Base-by-base conservation (phyloP, 2,797 vertebrate species). In the Percopsis omiscomaycus region DNA sequence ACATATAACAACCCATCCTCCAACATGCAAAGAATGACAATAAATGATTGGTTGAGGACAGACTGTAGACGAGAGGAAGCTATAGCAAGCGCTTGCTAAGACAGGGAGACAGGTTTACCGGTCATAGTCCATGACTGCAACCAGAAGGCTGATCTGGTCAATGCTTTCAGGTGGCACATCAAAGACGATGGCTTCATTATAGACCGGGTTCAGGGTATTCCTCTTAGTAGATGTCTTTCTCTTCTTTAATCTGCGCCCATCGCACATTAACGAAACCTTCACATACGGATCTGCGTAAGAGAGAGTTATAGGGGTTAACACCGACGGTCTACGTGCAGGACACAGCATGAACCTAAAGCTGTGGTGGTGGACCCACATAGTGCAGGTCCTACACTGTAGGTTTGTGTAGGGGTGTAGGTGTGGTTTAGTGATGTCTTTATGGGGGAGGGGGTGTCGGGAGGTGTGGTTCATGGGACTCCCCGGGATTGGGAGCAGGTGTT, bases 151-250 rank as follows among this genome's bases (percentile, higher is more conserved):
- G 90, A 98, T 97, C 91, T 99, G 98, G 89, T 99, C 96, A 68
- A 99, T 98, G 82, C 91, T 98, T 88, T 99, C 98, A 12, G 97
- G 94, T 84, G 95, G 96, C 74, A 99, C 95, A 48, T 99, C 98
- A 91, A 99, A 99, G 78, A 99, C 96, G 88, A 99, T 99, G 88
- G 98, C 97, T 94, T 99, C 97, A 60, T 99, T 99, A 89, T 99
- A 98, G 87, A 98, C 91, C 0, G 98, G 98, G 84, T 99, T 99
- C 83, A 99, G 87, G 3, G 97, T 99, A 85, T 98, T 99, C 85
- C 96, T 94, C 89, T 99, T 99, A 9, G 96, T 99, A 16, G 98
- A 99, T 0, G 97, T 99, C 93, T 99, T 99, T 78, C 97, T 93
- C 86, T 99, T 99, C 89, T 99, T 99, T 77, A 99, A 88, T 66